Percentiles rank a stretch among this genome's conserved stretches.
Conservation (phyloP, 2,113 vertebrate genomes). For the Anoura caudifer region DNA sequence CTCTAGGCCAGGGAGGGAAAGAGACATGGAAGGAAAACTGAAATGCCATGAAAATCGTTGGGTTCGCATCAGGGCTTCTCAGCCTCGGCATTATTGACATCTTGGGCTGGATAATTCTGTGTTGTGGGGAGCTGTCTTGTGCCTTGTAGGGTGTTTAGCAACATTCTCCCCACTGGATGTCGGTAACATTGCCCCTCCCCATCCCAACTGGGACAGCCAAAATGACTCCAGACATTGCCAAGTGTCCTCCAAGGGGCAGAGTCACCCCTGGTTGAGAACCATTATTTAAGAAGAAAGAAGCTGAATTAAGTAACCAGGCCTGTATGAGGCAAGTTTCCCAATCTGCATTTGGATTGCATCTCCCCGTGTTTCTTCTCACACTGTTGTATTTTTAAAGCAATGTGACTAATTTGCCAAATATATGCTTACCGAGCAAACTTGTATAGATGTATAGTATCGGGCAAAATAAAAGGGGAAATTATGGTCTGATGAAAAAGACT, state of each 20-base stretch:
- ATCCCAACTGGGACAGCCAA: neutral
- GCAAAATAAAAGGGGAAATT: neutral
- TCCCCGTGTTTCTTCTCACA: neutral
- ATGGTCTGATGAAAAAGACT: neutral
- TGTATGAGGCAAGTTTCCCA: neutral
- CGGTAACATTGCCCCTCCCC: neutral
- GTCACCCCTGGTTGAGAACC: neutral
- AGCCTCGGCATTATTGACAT: neutral
- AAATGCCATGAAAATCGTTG: neutral
- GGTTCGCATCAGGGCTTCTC: neutral
- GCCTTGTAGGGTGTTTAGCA: neutral
- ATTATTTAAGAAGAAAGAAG: neutral
- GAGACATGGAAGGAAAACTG: neutral
- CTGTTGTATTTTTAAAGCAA: neutral
- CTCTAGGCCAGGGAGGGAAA: neutral
- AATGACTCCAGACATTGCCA: neutral
- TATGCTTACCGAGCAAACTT: neutral
- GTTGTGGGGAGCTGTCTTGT: neutral
- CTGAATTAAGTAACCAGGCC: neutral
- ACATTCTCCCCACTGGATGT: neutral
- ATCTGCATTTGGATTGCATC: neutral
- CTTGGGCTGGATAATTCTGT: neutral
- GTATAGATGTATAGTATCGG: neutral
- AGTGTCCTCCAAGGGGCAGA: neutral
- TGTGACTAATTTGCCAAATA: neutral